Evolutionary conservation across 2,797 vertebrate species (phyloP), one percentile per base, ranked within the genome.

Genomic region (Amniataba percoides): DNA sequence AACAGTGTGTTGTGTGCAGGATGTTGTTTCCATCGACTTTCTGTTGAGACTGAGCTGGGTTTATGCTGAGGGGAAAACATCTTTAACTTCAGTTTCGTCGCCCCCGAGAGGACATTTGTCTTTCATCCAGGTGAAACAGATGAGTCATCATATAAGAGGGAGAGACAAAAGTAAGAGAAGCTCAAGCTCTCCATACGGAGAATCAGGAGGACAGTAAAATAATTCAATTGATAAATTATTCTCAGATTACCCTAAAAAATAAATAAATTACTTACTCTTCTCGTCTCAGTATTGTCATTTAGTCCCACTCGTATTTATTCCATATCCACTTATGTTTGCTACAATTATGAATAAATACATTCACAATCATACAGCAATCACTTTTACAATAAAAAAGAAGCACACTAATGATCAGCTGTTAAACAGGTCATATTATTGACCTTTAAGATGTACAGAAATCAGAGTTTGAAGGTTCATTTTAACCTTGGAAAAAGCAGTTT

Each of bases 101-200:
- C 31, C 19, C 3, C 3, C 5, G 23, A 21, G 9, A 2, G n/a
- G 0, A 60, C 11, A n/a, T 6, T 11, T 23, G 19, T 52, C n/a
- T 10, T 13, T 5, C 16, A 65, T 7, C 16, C 14, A 46, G 14
- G 25, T 39, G 13, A 23, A 69, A 61, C n/a, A 49, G 42, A 1
- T 31, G 59, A 69, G 27, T 77, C 43, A 62, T 69, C 45, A 43
- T 52, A 8, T 77, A 18, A 18, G 23, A 18, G 12, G 21, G 13
- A 48, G 18, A 68, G 14, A 69, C 39, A 34, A 52, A 58, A 64
- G 27, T 36, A 36, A 36, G 57, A 61, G 49, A 57, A 42, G 21
- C 42, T 69, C 8, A 55, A 45, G 46, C 25, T 52, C 46, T 64
- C 15, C 6, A 7, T 45, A 18, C 25, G 8, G 36, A 21, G 34